Base-by-base conservation (phyloP, 2,888 invertebrate species). In the Campopleginae sp. region DNA sequence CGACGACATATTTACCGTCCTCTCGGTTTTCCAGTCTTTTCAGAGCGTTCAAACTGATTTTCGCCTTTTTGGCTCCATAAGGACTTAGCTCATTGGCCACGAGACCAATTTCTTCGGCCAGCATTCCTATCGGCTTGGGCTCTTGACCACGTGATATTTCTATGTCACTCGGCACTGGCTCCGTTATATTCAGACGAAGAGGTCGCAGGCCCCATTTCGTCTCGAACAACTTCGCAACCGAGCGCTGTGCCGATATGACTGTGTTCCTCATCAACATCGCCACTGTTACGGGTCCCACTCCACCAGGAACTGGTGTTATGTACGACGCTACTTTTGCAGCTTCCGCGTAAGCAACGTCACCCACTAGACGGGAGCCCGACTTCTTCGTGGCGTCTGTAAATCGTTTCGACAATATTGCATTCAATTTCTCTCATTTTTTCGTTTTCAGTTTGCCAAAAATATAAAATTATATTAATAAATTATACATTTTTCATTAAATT, bases 201-300 rank as follows among this genome's bases (percentile, higher is more conserved):
- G 95, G 94, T 23, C 95, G 94, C 27, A 98, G 93, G 58, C 95
- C 95, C 98, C 98, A 98, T 48, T 94, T 91, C n/a, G 94, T 94
- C 75, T 94, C 94, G n/a, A 95, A 91, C 31, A 96, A 90, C 38
- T 94, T 95, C 38, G 95, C 94, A 17, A 95, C 95, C 76, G 96
- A 95, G 71, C 95, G 95, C 89, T 96, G 94, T 10, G 98, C 98
- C 74, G 98, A 97, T 87, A 96, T 95, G 48, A 98, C 97, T 0
- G 99, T 99, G 94, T 99, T 99, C 90, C 96, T 96, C 98, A 99
- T 98, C 46, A 98, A 94, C 98, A 99, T 99, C 27, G 99, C 98
- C 87, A 99, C 99, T 0, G 99, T 99, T 99, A 99, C 99, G 19
- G 99, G 99, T 0, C 99, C 99, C 84, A 99, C 99, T 86, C 99